These are phyloP conservation scores for Salvelinus fontinalis DNA, from an alignment of 2,113 vertebrate genomes.

Conservation along the genomic window DNA sequence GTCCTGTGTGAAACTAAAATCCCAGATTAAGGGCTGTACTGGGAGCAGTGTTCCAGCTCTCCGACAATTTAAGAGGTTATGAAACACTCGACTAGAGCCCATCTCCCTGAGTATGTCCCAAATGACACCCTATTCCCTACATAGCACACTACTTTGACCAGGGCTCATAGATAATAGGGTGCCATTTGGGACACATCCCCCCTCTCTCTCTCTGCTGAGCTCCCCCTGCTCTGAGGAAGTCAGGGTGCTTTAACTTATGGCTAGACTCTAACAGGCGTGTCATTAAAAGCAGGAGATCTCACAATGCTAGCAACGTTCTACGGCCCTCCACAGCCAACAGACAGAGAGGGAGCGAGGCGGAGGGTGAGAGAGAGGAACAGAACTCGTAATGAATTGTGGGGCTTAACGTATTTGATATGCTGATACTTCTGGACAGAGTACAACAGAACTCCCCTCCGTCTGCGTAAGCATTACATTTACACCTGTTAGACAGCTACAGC, in stretches of 20 bases:
- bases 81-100: conserved; percentile 53
- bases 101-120: conserved; percentile 18
- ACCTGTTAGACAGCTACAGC: neutral
- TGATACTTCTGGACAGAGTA: conserved; percentile 40
- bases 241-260: conserved; percentile 53
- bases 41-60: conserved; percentile 29
- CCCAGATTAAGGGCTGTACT: conserved; percentile 10
- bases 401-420: conserved; percentile 47
- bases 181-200: no score
- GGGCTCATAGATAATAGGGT: no score
- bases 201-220: neutral
- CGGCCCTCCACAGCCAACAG: neutral
- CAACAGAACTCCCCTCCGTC: conserved; percentile 30
- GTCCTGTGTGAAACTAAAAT: conserved; percentile 46
- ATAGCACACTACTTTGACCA: no score
- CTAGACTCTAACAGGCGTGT: conserved; percentile 37
- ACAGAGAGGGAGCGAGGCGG: conserved; percentile 1
- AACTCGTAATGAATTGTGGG: conserved; percentile 39
- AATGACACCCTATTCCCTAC: no score
- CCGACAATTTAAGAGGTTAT: conserved; percentile 57
- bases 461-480: conserved; percentile 46
- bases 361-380: conserved; percentile 17
- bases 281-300: conserved; percentile 55
- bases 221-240: conserved; percentile 46
- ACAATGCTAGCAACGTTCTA: conserved; percentile 37